Conservation (phyloP, 2,113 vertebrate genomes). For the Onychostoma macrolepis region DNA sequence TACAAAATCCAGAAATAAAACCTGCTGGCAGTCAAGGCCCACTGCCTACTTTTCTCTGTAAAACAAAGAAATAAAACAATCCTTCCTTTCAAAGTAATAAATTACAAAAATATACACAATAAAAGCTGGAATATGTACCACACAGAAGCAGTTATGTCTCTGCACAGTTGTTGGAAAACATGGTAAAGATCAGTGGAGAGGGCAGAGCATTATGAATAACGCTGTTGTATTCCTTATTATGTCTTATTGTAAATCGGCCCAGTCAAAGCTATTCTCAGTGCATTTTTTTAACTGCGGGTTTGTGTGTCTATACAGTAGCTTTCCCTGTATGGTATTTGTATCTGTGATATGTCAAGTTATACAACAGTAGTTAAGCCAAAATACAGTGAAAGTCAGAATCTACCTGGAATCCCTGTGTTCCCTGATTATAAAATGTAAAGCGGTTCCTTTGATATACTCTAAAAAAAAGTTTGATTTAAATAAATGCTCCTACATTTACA, state of each 20-base stretch:
- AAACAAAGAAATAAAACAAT: conserved; percentile 49
- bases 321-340: not conserved
- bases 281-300: conserved; percentile 6
- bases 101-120: conserved; percentile 64
- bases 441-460: not conserved
- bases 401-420: conserved; percentile 29
- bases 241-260: not conserved
- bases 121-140: conserved; percentile 7
- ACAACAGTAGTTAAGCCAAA: conserved; percentile 27
- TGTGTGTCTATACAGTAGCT: not conserved
- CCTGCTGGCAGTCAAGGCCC: conserved; percentile 23
- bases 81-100: conserved; percentile 68
- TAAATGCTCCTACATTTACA: not conserved
- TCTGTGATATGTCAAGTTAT: conserved; percentile 1
- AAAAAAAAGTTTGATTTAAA: not conserved
- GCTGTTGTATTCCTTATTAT: not conserved
- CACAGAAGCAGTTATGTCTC: conserved; percentile 1
- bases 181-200: not conserved
- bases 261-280: not conserved
- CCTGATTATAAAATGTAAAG: conserved; percentile 42
- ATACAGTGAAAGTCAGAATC: conserved; percentile 27
- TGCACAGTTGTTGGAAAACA: conserved; percentile 13
- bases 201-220: not conserved
- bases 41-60: conserved; percentile 17
- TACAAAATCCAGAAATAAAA: conserved; percentile 19